These are phyloP conservation scores for Pteria penguin DNA, from an alignment of 2,888 invertebrate genomes.

Conservation along the genomic window DNA sequence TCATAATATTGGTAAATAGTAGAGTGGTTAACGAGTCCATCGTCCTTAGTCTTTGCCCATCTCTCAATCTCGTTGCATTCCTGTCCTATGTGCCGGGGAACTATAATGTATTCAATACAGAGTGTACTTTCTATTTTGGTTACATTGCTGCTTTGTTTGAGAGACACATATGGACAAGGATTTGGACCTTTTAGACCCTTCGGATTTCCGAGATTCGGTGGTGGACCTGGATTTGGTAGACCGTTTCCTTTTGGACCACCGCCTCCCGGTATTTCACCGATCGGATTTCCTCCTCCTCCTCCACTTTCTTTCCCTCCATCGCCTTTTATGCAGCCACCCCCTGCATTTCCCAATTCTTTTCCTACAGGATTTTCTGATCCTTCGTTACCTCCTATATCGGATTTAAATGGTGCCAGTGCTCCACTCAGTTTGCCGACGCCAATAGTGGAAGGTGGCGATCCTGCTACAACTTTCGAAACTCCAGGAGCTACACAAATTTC, in stretches of 20 bases:
- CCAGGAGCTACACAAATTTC: neutral
- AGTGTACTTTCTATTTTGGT: neutral
- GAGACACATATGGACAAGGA: conserved; percentile 9
- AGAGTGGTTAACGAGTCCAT: too few relatives aligned
- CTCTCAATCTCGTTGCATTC: too few relatives aligned
- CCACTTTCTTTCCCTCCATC: neutral
- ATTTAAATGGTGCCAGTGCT: too few relatives aligned
- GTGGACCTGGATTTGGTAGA: too few relatives aligned
- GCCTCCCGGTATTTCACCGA: conserved; percentile 7
- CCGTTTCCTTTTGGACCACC: neutral
- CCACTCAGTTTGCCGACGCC: too few relatives aligned
- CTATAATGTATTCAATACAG: neutral
- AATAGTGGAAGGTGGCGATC: too few relatives aligned
- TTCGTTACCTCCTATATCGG: neutral
- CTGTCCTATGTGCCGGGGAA: too few relatives aligned
- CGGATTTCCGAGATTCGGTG: conserved; percentile 16
- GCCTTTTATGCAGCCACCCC: neutral
- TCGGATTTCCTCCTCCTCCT: conserved; percentile 4
- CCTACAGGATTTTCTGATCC: too few relatives aligned
- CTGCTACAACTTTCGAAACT: neutral
- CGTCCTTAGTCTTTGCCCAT: too few relatives aligned
- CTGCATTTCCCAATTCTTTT: neutral
- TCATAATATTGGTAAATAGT: too few relatives aligned
- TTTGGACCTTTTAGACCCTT: conserved; percentile 13
- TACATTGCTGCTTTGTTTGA: neutral